Conservation (phyloP, 2,113 vertebrate genomes). For the Etia nguti region DNA sequence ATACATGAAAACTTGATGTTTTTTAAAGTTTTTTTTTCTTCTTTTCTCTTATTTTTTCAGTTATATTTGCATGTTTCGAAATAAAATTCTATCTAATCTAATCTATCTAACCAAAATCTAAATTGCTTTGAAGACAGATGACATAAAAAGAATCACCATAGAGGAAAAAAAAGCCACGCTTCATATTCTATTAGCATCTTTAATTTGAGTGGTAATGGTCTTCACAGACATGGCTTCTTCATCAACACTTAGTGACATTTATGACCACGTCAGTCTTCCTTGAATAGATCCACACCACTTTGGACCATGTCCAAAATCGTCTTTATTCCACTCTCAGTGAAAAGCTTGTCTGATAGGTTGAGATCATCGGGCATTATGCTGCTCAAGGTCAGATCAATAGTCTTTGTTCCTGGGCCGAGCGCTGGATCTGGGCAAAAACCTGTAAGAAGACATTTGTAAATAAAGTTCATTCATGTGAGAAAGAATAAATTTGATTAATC, state of each 20-base stretch:
- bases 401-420: not conserved
- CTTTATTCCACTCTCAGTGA: fast-evolving
- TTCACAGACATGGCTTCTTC: not conserved
- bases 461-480: not conserved
- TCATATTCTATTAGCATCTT: not conserved
- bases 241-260: not conserved
- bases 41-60: too few species aligned
- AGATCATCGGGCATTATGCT: fast-evolving
- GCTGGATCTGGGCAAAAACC: conserved; percentile 23
- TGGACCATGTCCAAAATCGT: fast-evolving
- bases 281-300: fast-evolving
- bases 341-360: fast-evolving
- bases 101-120: too few species aligned
- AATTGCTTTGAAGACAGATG: not conserved
- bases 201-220: not conserved
- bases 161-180: not conserved
- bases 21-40: too few species aligned
- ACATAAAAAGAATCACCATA: not conserved
- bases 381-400: fast-evolving
- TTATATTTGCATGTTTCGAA: too few species aligned
- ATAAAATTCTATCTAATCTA: too few species aligned
- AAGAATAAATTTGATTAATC: not conserved
- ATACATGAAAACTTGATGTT: too few species aligned
- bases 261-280: not conserved
- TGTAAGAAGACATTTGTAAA: not conserved